Evolutionary conservation across 2,797 vertebrate genomes (phyloP), one percentile per base, ranked within the genome.

Genomic region (Phataginus tricuspis): DNA sequence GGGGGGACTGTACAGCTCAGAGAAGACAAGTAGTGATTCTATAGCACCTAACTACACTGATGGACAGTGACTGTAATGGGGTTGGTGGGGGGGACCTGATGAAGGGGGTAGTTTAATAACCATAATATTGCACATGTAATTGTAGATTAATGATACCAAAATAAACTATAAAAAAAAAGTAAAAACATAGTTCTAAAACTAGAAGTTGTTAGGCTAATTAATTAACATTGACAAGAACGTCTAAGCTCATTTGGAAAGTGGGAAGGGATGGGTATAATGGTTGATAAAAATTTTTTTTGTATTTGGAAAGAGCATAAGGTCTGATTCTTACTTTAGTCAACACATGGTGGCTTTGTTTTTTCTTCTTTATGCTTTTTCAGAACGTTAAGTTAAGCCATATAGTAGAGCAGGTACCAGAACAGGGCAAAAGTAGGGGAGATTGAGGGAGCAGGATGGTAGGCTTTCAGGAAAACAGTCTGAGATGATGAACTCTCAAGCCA

Each of bases 331-430:
- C 25, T 92, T 91, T 29, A 78, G 15, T 31, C 27, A 84, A 88
- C 31, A 94, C 18, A 77, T 5, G 23, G 42, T 55, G 69, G 23
- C 74, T 90, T 80, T 83, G 64, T 45, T 75, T 86, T 91, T 91
- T 88, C 78, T 53, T 86, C 59, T 75, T 89, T 55, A 77, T 92
- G 86, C 19, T 91, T 93, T 83, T 68, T 74, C 53, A 80, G 64
- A 96, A 90, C 63, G 45, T 45, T 63, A 86, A 45, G 31, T 72
- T 37, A 86, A 80, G 53, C 12, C 71, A 92, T 6, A 18, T 0
- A 79, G 27, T 91, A 42, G 31, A 72, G 68, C 4, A 45, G 37
- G 31, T 39, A 59, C 25, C 10, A 51, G 55, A n/a, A 61, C 6
- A 37, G 34, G 55, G 39, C 69, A 66, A 27, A 31, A 64, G 45